Evolutionary conservation across 2,113 vertebrate species (phyloP), one percentile per base, ranked within the genome.

Genomic region (Dasyornis broadbenti): DNA sequence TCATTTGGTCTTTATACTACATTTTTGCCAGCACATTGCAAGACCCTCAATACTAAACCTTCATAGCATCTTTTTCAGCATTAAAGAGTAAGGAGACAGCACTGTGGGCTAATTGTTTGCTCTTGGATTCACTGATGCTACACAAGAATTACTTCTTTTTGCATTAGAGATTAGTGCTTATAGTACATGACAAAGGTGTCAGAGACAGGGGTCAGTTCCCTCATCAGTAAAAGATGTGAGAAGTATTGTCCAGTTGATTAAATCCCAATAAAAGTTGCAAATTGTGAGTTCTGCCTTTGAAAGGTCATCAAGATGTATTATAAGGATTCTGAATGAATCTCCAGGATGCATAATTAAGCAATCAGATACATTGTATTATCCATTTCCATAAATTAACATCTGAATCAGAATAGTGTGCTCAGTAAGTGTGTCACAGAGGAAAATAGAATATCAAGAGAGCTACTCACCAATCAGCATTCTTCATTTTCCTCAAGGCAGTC

Each of bases 301-400:
- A 95, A 96, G 92, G 92, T 96, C 90, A 90, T 94, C 85, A 92
- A 53, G 94, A 93, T n/a, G n/a, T 60, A 80, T 95, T 91, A 95
- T 91, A 93, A 69, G 53, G 50, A 85, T 85, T 91, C 37, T 69
- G 82, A 90, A 93, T 80, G 57, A 94, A 96, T 88, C 57, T 53
- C 50, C 66, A 57, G 78, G 92, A 88, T 92, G 57, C 40, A 95
- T 95, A 96, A 96, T 96, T 96, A 94, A 93, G 85, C 79, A 96
- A 94, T 96, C 93, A 96, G 86, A 79, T 90, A 93, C 75, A 94
- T 82, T 93, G 70, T 93, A 95, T 88, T 95, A 85, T 40, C 53
- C 6, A 85, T 95, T 96, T 94, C 66, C 94, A 95, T 96, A 95
- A 96, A 96, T 96, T 95, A 95, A 54, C 95, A 96, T 95, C 75